Base-by-base conservation (phyloP, 2,888 invertebrate genomes). In the Amaurobius ferox region DNA sequence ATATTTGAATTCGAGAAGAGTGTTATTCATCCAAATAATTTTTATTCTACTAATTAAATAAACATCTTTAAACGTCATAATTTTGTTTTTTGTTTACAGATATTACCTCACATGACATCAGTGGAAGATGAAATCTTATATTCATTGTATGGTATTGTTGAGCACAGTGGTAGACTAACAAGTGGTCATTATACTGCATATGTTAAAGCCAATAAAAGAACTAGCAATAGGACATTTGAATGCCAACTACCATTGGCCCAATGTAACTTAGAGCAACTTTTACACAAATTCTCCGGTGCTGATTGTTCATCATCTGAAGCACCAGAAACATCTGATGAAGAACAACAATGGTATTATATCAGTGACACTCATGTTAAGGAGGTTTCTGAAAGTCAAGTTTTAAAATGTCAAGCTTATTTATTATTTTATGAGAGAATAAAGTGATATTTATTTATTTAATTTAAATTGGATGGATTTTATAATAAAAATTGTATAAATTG, bases 161-260 rank as follows among this genome's bases (percentile, higher is more conserved):
- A 97, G 90, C 99, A 99, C 91, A 95, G 95, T 76, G 99, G 99
- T 0, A 94, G 95, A 2, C 94, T 98, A 91, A 95, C 95, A 90
- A 96, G 97, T 40, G 96, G 96, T 30, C 96, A 96, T 91, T 99
- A 99, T 91, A 96, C 97, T 0, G 97, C 98, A 6, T 99, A 97
- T 90, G 96, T 99, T 0, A 98, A 98, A 93, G 95, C 96, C 73
- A 89, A 92, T 23, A 48, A 74, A 55, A 68, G 79, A 23, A 67
- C 39, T 6, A 67, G 62, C 23, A 68, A 73, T 19, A 55, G 70
- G 30, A 64, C 66, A 1, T 89, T 89, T 61, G 29, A 89, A 19
- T 74, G 66, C 44, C 64, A 78, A 2, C 40, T 81, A 13, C 89
- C 89, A 9, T 73, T 88, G 40, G 79, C 73, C 32, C 88, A 88